Base-by-base conservation (phyloP, 2,797 vertebrate species). In the Pseudomugil gertrudae region DNA sequence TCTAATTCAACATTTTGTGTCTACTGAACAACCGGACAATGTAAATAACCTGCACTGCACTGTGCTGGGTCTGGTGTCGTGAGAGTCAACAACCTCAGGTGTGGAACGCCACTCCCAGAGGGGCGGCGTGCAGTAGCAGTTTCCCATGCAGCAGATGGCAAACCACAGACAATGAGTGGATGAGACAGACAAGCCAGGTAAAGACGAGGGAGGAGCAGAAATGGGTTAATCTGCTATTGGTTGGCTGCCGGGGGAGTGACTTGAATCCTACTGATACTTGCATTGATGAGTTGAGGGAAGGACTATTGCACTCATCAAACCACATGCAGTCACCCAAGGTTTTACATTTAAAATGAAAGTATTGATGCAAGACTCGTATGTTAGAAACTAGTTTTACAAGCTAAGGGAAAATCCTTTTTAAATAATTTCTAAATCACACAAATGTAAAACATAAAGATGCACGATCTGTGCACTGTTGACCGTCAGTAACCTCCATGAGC, bases 101-200 rank as follows among this genome's bases (percentile, higher is more conserved):
- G 89, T 83, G 76, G 79, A 72, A 57, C 61, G 2, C 80, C 66
- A 36, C 53, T 84, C 87, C 84, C 77, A 5, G 57, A 74, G 78
- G 76, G 60, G 63, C 14, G 6, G 24, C 50, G 35, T 64, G 75
- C 72, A 80, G 85, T 80, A 85, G 78, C 9, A n/a, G 63, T 70
- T 79, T 79, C 63, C 63, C 66, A 64, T 81, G 81, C 63, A 88
- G 78, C 90, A 90, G 89, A 91, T 92, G 90, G 84, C 65, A 77
- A 76, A 66, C 58, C 56, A 7, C 60, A 83, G 67, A 88, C 83
- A 89, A 89, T 85, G 83, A 87, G 83, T 66, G 75, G 78, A 87
- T 84, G 75, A 89, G 78, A 76, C 72, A 80, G 76, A 74, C 17
- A 57, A 81, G 77, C 57, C 81, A 90, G 84, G 84, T 89, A 76